Percentiles rank a stretch among this genome's conserved stretches.
Evolutionary conservation across 2,113 vertebrate genomes (phyloP).

Genomic region (Oncorhynchus kisutch): DNA sequence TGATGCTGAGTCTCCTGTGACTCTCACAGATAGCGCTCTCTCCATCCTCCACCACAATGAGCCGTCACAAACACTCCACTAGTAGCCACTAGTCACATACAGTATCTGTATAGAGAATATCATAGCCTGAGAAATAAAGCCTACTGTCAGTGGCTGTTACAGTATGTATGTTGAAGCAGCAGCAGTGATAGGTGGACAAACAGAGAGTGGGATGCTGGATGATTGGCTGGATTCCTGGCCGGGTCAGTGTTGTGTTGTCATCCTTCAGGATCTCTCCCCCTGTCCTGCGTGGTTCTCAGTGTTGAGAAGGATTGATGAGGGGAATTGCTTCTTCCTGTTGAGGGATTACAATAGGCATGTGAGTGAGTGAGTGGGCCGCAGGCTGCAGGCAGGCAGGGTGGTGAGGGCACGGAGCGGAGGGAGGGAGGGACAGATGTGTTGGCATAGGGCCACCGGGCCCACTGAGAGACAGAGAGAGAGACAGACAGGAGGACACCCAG

Average conservation of each 20-base stretch:
- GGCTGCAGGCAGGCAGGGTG: background rate
- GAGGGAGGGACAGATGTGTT: constrained; percentile 84
- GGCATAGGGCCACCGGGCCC: constrained; percentile 80
- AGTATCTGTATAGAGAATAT: too few species aligned
- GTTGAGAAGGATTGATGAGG: constrained; percentile 73
- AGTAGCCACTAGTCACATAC: too few species aligned
- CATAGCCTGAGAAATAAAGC: too few species aligned
- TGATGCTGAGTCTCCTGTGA: constrained; percentile 56
- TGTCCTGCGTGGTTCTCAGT: constrained; percentile 59
- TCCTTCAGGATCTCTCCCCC: too few species aligned
- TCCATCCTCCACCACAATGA: constrained; percentile 1
- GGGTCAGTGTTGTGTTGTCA: constrained; percentile 2
- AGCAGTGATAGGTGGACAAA: background rate
- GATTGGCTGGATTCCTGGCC: background rate
- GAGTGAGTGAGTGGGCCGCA: background rate
- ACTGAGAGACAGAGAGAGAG: background rate
- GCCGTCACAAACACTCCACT: too few species aligned
- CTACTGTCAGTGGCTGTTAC: too few species aligned
- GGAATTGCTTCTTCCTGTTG: constrained; percentile 74
- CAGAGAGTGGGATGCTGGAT: background rate
- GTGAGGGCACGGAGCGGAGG: constrained; percentile 45
- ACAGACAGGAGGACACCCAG: background rate
- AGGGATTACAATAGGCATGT: constrained; percentile 37
- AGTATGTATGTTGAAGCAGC: too few species aligned
- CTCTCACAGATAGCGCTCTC: constrained; percentile 52